Percentiles rank a stretch among this genome's conserved stretches.
phyloP scores from a whole-genome alignment of 2,797 vertebrate genomes.

The Dicrostonyx torquatus region DNA sequence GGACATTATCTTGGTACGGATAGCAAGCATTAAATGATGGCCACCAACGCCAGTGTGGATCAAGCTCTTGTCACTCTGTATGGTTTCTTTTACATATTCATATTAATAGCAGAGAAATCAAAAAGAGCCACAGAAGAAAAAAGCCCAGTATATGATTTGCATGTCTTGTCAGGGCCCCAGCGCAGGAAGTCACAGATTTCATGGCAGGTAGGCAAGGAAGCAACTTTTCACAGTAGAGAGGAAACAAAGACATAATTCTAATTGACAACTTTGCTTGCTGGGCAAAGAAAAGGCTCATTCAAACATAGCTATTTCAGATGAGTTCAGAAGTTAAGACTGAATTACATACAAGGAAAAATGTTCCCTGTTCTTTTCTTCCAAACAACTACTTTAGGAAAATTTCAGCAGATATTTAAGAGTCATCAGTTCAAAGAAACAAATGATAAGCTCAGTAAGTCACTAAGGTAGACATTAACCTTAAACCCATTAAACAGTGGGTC shows the following conservation, averaged over 20 bases:
- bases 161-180: constrained; percentile 1
- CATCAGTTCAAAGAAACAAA: constrained; percentile 45
- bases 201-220: constrained; percentile 20
- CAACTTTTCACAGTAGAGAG: constrained; percentile 3
- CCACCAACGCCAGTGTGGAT: background rate
- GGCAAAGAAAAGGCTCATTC: background rate
- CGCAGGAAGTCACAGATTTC: background rate
- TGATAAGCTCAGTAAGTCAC: constrained; percentile 17
- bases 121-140: background rate
- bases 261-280: constrained; percentile 30
- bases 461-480: background rate
- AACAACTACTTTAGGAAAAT: constrained; percentile 28
- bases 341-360: constrained; percentile 1
- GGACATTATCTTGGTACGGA: background rate
- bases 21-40: background rate
- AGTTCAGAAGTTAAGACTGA: constrained; percentile 60
- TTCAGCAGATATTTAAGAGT: constrained; percentile 41
- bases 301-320: constrained; percentile 15
- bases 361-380: constrained; percentile 25
- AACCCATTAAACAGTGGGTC: background rate
- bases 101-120: background rate
- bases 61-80: background rate
- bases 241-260: constrained; percentile 50
- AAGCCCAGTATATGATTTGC: background rate
- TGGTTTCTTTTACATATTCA: background rate